Percentiles rank a stretch among this genome's conserved stretches.
These are phyloP conservation scores for Myotis findleyi DNA, from an alignment of 2,797 vertebrate genomes.

Conservation along the genomic window DNA sequence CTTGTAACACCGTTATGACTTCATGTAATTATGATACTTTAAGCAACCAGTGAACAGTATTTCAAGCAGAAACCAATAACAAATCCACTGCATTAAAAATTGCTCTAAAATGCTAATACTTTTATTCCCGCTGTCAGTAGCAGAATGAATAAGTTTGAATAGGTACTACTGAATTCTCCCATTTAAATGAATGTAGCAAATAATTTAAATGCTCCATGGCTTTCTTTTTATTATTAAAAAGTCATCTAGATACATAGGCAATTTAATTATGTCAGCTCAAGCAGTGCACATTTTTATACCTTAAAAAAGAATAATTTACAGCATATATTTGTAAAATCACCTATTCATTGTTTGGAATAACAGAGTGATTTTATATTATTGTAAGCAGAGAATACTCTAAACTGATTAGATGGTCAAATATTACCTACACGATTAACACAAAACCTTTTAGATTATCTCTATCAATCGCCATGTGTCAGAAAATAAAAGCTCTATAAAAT, in stretches of 20 bases:
- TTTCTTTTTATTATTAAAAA: slow-evolving; percentile 75
- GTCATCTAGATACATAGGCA: slow-evolving; percentile 31
- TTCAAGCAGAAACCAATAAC: slow-evolving; percentile 59
- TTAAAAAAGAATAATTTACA: slow-evolving; percentile 58
- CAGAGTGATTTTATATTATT: neutral
- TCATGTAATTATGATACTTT: neutral
- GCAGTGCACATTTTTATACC: slow-evolving; percentile 43
- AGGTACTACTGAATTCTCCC: slow-evolving; percentile 13
- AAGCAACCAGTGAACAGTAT: neutral
- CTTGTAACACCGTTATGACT: neutral
- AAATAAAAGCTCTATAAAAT: slow-evolving; percentile 68
- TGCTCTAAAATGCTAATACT: slow-evolving; percentile 47
- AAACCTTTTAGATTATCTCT: slow-evolving; percentile 64
- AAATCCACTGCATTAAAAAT: slow-evolving; percentile 47
- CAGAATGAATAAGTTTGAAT: slow-evolving; percentile 52
- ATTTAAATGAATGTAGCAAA: slow-evolving; percentile 74
- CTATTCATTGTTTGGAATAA: slow-evolving; percentile 54
- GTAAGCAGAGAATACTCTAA: slow-evolving; percentile 37
- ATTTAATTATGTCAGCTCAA: slow-evolving; percentile 74
- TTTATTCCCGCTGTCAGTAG: slow-evolving; percentile 30
- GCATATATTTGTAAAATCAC: slow-evolving; percentile 57
- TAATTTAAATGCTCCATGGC: slow-evolving; percentile 60
- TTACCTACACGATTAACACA: slow-evolving; percentile 66
- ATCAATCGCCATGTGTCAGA: slow-evolving; percentile 56
- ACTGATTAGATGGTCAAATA: slow-evolving; percentile 74